Percentiles rank a stretch among this genome's conserved stretches.
Conservation (phyloP, 2,888 invertebrate species). For the Lithophane socia region DNA sequence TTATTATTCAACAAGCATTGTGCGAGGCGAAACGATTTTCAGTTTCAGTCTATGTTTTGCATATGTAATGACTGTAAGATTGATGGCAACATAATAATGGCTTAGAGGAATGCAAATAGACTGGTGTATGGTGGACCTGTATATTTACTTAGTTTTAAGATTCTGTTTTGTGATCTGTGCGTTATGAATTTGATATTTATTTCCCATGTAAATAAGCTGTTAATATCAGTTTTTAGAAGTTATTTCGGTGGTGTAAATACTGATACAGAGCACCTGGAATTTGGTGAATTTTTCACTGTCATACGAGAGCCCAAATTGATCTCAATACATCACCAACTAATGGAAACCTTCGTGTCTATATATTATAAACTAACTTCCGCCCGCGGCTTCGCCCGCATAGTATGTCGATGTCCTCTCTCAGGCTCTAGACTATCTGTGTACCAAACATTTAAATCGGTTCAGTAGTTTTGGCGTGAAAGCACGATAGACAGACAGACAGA, state of each 20-base stretch:
- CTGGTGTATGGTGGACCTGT: neutral
- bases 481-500: too few relatives aligned
- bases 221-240: neutral
- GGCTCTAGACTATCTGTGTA: too few relatives aligned
- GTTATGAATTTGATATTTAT: neutral
- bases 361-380: too few relatives aligned
- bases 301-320: neutral
- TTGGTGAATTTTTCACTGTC: neutral
- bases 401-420: too few relatives aligned
- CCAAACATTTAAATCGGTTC: too few relatives aligned
- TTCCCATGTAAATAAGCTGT: too few relatives aligned
- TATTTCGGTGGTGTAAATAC: neutral
- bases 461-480: too few relatives aligned
- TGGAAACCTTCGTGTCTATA: neutral
- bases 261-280: neutral
- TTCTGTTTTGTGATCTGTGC: neutral
- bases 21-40: conserved; percentile 32
- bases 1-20: conserved; percentile 53
- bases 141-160: neutral
- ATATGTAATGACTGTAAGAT: conserved; percentile 50
- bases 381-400: too few relatives aligned
- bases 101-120: conserved; percentile 43
- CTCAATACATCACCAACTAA: neutral
- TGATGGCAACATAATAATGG: conserved; percentile 19
- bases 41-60: conserved; percentile 52